Evolutionary conservation across 2,888 invertebrate genomes (phyloP), one percentile per base, ranked within the genome.

Genomic region (Keiferia lycopersicella): DNA sequence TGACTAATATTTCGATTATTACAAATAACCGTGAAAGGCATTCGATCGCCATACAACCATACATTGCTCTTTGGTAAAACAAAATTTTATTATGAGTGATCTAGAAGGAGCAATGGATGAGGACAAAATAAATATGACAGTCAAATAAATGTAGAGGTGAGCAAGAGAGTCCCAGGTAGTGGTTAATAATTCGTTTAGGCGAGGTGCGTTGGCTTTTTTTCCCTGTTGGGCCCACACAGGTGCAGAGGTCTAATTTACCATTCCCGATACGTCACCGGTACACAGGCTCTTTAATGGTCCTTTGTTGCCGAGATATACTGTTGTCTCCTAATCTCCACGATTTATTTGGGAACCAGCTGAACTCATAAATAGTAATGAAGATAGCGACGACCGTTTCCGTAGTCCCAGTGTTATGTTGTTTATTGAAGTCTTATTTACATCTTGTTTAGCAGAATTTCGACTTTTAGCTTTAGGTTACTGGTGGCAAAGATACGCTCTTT

Each of bases 161-260:
- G 73, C 72, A 75, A 84, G 80, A 81, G 82, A 82, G 84, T 84
- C 82, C 75, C 88, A 90, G 89, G 91, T 88, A 89, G 89, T 87
- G 84, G 86, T 83, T 86, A 87, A 87, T 88, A 90, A 91, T 91
- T 90, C 91, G 91, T 91, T 91, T 91, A 91, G 89, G 81, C 81
- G 82, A 83, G 87, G 83, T 85, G 89, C 87, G 87, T 87, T 84
- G 82, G 84, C 82, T 84, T 87, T 91, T 91, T 90, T 82, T 90
- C 83, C 77, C 70, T 73, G 68, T 34, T 34, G 70, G 82, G 89
- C 83, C 91, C 91, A 91, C 91, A 91, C 91, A 91, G 91, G 91
- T 91, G 91, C 85, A 82, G 81, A 78, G 77, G 20, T 81, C 87
- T 88, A 86, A 89, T 89, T 89, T 88, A 88, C 88, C 81, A 90